Percentiles rank a stretch among this genome's conserved stretches.
phyloP scores from a whole-genome alignment of 2,113 vertebrate genomes.

The Taxidea taxus region DNA sequence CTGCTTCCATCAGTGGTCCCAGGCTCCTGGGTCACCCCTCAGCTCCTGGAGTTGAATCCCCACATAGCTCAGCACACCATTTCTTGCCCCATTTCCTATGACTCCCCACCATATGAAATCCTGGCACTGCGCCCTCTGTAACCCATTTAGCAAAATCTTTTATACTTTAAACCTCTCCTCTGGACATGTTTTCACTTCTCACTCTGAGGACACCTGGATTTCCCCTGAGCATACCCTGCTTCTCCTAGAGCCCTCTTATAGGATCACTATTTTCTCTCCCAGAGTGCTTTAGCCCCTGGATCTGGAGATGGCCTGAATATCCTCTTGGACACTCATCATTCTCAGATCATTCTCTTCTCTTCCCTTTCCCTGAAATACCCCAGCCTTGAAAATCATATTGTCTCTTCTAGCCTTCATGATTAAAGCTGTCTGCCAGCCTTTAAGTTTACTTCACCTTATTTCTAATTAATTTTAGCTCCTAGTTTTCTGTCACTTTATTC shows the following conservation, averaged over 20 bases:
- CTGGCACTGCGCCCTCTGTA: neutral
- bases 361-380: neutral
- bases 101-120: neutral
- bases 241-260: neutral
- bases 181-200: neutral
- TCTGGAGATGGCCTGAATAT: neutral
- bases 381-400: neutral
- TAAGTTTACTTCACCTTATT: neutral
- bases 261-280: neutral
- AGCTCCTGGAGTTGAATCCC: neutral
- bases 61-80: neutral
- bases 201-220: neutral
- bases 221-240: neutral
- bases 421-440: neutral
- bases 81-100: neutral
- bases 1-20: neutral
- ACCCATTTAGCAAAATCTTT: neutral
- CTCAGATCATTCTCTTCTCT: neutral
- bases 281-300: neutral
- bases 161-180: neutral
- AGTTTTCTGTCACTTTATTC: neutral
- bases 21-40: neutral
- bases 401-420: neutral
- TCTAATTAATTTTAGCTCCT: neutral
- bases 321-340: neutral